These are phyloP conservation scores for Harpagifer antarcticus DNA, from an alignment of 2,797 vertebrate species.

Conservation along the genomic window DNA sequence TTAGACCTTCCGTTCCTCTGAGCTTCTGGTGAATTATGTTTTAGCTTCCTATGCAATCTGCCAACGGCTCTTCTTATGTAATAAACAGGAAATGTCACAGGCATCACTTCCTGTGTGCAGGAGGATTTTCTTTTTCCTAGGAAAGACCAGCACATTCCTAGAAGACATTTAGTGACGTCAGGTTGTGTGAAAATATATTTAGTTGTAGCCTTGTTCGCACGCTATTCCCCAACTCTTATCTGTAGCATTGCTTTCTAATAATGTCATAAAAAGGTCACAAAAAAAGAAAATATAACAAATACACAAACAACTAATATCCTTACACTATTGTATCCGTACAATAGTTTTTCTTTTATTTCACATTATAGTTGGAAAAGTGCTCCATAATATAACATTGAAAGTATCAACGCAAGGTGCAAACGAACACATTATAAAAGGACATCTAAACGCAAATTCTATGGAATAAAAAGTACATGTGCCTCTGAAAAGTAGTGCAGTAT, in stretches of 20 bases:
- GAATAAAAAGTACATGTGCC: not conserved
- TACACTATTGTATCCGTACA: no score
- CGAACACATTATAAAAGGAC: no score
- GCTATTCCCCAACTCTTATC: not conserved
- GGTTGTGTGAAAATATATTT: no score
- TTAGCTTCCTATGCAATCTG: not conserved
- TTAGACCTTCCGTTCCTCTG: not conserved
- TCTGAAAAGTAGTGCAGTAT: no score
- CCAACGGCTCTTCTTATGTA: not conserved
- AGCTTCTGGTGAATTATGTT: conserved; percentile 1
- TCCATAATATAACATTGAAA: no score
- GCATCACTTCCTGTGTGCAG: not conserved
- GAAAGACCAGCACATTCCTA: not conserved
- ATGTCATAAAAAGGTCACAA: not conserved
- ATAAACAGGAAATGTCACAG: conserved; percentile 3
- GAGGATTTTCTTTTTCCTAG: not conserved
- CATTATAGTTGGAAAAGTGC: no score
- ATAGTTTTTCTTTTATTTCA: no score
- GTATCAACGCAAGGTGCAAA: no score
- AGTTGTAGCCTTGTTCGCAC: no score
- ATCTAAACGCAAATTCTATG: not conserved
- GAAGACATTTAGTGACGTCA: not conserved
- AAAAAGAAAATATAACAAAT: not conserved
- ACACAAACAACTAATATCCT: not conserved
- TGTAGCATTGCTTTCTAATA: not conserved